Percentiles rank a stretch among this genome's conserved stretches.
Evolutionary conservation across 2,888 invertebrate genomes (phyloP).

Genomic region (Eilema depressum): DNA sequence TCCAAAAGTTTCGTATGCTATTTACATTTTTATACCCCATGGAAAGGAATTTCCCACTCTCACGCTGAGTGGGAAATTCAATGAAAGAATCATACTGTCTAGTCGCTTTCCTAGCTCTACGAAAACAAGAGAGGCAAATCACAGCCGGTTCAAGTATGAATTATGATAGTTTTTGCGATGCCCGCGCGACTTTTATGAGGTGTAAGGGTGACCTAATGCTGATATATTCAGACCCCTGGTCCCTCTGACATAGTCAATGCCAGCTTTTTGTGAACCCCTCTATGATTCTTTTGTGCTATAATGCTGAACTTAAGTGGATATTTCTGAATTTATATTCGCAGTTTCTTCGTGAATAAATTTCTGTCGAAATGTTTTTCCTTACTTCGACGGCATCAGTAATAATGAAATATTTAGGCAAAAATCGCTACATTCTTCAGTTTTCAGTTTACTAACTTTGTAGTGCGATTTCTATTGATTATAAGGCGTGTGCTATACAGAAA

Average conservation of each 20-base stretch:
- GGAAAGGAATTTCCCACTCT: too few relatives aligned
- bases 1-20: too few relatives aligned
- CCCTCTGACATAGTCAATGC: conserved; percentile 52
- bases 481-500: too few relatives aligned
- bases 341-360: conserved; percentile 10
- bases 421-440: not conserved
- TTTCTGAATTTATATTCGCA: conserved; percentile 31
- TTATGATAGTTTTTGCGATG: conserved; percentile 73
- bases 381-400: not conserved
- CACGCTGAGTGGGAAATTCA: too few relatives aligned
- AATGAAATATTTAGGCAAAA: not conserved
- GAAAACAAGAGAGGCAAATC: conserved; percentile 56
- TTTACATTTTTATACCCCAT: too few relatives aligned
- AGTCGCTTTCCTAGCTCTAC: conserved; percentile 26
- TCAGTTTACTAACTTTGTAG: too few relatives aligned
- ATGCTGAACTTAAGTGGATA: conserved; percentile 36
- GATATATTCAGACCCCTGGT: conserved; percentile 49
- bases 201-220: conserved; percentile 54
- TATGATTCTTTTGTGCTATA: conserved; percentile 52
- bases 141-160: conserved; percentile 63
- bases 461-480: too few relatives aligned
- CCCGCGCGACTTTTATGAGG: conserved; percentile 66
- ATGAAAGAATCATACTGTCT: conserved; percentile 20
- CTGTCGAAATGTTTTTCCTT: not conserved
- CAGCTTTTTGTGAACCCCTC: conserved; percentile 43